phyloP scores from a whole-genome alignment of 2,797 vertebrate genomes.

The Podargus strigoides region DNA sequence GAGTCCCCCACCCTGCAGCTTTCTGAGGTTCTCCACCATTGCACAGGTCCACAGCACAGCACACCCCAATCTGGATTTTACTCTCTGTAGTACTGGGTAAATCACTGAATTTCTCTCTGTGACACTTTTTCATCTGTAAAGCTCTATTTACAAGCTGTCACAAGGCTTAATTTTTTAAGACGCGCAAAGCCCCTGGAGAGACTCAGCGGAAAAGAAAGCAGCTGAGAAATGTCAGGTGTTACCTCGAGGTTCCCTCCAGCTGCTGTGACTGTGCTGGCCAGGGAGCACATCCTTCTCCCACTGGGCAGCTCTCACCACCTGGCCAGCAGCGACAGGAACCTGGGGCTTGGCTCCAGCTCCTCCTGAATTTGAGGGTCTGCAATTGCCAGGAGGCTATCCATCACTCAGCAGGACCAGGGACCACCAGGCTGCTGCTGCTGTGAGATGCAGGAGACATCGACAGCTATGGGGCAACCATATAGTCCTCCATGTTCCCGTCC shows the following conservation, averaged over 20 bases:
- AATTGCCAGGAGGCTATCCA: background rate
- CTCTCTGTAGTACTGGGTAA: background rate
- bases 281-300: fast-evolving
- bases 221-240: background rate
- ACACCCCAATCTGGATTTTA: background rate
- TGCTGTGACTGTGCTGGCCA: background rate
- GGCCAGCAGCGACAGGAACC: background rate
- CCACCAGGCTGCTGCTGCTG: background rate
- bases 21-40: no score
- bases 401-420: background rate
- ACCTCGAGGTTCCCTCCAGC: background rate
- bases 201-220: background rate
- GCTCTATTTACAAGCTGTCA: background rate
- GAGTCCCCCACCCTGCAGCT: no score
- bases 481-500: background rate
- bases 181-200: background rate
- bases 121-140: background rate
- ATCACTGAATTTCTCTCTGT: background rate
- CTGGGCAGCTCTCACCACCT: background rate
- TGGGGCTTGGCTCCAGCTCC: background rate
- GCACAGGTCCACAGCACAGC: background rate
- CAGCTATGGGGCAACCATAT: background rate
- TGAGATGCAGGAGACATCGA: background rate
- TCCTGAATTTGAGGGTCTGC: background rate
- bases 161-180: background rate